Base-by-base conservation (phyloP, 2,113 vertebrate genomes). In the Oncorhynchus nerka region DNA sequence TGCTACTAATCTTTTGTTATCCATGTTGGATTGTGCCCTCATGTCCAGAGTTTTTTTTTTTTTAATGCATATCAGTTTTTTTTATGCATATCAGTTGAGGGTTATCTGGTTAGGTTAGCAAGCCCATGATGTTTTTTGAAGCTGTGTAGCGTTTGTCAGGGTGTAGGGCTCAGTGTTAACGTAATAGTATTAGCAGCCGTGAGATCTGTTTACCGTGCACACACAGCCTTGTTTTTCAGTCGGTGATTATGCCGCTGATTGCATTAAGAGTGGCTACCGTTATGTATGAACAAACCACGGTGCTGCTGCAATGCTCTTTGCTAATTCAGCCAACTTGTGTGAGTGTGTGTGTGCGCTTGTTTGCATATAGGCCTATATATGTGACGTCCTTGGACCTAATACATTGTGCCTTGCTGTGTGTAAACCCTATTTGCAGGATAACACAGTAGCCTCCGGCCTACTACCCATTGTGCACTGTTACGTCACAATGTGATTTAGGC, bases 181-280 rank as follows among this genome's bases (percentile, higher is more conserved):
- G 1, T 24, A 48, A n/a, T 70, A 70, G 39, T 71, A n/a, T 75
- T 84, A 66, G 7, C 26, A 15, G 64, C 22, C 26, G 22, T 16
- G 22, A 66, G 22, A 66, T 66, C 64, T 3, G 15, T 30, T 13
- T 6, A 30, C 64, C 8, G 22, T 28, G 64, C 13, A 30, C 64
- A 66, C 12, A 66, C 12, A 24, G 11, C 26, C 79, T 82, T 79
- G 68, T 68, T 80, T 68, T 80, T 78, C 55, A 28, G 68, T 59
- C 80, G 55, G 59, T 67, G 30, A 78, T 77, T 51, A 57, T n/a
- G 13, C 49, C 20, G 19, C 16, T 6, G 76, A 81, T 84, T 84
- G 74, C 75, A 80, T 81, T 64, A 68, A 67, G 71, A 49, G 62
- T 16, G n/a, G 61, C 61, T 45, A 45, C 9, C 9, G 1, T 78